Conservation (phyloP, 2,888 invertebrate genomes). For the Mesorhabditis sp. region DNA sequence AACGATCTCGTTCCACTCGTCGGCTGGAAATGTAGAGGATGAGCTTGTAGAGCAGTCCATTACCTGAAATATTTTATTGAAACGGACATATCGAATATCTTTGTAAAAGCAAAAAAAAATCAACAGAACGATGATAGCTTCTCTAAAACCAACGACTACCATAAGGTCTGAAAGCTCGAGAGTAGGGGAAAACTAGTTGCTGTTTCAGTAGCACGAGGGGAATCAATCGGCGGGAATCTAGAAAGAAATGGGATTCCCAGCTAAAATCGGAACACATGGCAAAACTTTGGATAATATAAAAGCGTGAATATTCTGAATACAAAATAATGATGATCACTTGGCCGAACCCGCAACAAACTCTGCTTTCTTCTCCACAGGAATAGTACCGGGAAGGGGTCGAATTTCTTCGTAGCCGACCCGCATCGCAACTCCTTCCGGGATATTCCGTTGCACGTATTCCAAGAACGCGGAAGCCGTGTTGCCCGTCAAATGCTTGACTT, state of each 20-base stretch:
- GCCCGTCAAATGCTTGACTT: slow-evolving; percentile 79
- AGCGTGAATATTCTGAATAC: too few species aligned
- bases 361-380: slow-evolving; percentile 16
- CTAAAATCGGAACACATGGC: too few species aligned
- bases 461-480: slow-evolving; percentile 91
- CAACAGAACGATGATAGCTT: not conserved
- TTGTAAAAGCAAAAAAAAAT: not conserved
- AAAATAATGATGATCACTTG: too few species aligned
- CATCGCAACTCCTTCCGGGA: slow-evolving; percentile 93
- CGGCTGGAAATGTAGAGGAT: not conserved
- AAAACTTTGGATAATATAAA: too few species aligned
- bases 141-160: not conserved
- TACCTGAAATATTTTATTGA: not conserved
- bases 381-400: slow-evolving; percentile 37
- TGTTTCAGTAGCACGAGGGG: too few species aligned
- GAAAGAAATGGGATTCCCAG: too few species aligned
- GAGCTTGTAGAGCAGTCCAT: not conserved
- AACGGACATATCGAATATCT: not conserved
- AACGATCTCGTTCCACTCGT: not conserved
- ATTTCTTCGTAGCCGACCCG: slow-evolving; percentile 64
- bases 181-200: too few species aligned
- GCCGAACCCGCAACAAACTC: too few species aligned
- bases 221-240: too few species aligned
- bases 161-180: not conserved
- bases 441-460: slow-evolving; percentile 90